A percentile compares a stretch with the other conserved stretches of the same genome.
These are phyloP conservation scores for Caenorhabditis latens DNA, from an alignment of 1,140 invertebrate species.

Conservation along the genomic window DNA sequence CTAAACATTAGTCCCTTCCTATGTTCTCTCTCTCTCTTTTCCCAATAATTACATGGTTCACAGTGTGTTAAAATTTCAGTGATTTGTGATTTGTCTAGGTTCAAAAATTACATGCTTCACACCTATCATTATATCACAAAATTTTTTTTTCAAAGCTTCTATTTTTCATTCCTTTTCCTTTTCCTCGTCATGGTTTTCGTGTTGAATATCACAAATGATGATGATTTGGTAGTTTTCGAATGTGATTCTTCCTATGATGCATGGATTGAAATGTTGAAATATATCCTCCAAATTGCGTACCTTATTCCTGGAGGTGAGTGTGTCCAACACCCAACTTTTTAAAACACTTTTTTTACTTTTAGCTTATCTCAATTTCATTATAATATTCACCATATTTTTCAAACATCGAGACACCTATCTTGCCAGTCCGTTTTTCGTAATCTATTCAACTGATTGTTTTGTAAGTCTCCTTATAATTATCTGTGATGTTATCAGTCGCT, in stretches of 20 bases:
- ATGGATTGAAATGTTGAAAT: neutral
- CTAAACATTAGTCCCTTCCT: no score
- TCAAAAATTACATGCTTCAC: no score
- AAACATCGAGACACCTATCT: neutral
- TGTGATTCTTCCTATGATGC: neutral
- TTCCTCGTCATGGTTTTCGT: neutral
- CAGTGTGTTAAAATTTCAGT: no score
- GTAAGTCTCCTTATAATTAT: neutral
- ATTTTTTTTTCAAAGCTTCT: no score
- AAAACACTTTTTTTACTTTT: no score
- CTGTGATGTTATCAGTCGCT: neutral
- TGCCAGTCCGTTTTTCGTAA: neutral
- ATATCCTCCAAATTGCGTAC: neutral
- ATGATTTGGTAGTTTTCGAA: neutral
- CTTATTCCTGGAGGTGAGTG: neutral
- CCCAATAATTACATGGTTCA: no score
- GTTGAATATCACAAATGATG: neutral
- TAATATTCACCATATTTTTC: neutral
- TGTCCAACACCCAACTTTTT: no score
- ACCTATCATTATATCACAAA: no score
- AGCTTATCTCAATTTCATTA: neutral
- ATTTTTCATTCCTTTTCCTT: neutral
- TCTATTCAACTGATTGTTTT: neutral
- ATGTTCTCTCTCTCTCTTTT: no score
- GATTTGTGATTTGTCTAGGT: no score